Evolutionary conservation across 2,888 invertebrate genomes (phyloP).

Genomic region (Ormia ochracea): DNA sequence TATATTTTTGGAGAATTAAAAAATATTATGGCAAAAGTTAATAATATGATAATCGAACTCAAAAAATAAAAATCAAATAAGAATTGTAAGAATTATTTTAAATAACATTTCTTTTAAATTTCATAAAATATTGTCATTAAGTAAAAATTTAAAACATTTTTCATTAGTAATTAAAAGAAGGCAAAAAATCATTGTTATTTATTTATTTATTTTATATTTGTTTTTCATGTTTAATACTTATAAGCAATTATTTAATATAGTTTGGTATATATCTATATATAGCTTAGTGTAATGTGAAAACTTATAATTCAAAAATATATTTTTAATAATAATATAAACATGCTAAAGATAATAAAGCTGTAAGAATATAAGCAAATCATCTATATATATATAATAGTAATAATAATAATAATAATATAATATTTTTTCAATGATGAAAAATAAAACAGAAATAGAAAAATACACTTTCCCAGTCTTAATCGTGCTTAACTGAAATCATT

Average conservation of each 20-base stretch:
- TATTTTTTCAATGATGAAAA: slow-evolving; percentile 57
- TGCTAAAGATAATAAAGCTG: background rate
- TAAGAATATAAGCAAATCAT: background rate
- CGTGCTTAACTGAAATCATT: background rate
- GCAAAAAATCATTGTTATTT: slow-evolving; percentile 8
- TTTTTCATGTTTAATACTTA: slow-evolving; percentile 15
- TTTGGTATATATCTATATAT: no score
- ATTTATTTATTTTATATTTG: slow-evolving; percentile 16
- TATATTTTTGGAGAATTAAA: background rate
- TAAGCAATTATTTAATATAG: slow-evolving; percentile 30
- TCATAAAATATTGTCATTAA: slow-evolving; percentile 33
- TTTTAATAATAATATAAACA: background rate
- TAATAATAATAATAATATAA: slow-evolving; percentile 41
- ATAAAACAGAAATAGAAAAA: background rate
- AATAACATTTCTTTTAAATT: slow-evolving; percentile 8
- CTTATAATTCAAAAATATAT: slow-evolving; percentile 2
- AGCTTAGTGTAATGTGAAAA: slow-evolving; percentile 38
- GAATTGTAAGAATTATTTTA: slow-evolving; percentile 15
- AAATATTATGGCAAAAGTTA: slow-evolving; percentile 17
- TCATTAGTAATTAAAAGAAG: background rate
- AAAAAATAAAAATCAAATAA: slow-evolving; percentile 25
- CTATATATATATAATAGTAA: slow-evolving; percentile 16
- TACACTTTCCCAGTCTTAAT: background rate
- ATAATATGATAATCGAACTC: slow-evolving; percentile 12
- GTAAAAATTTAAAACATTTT: background rate